Conservation (phyloP, 2,797 vertebrate species). For the Aselliscus stoliczkanus region DNA sequence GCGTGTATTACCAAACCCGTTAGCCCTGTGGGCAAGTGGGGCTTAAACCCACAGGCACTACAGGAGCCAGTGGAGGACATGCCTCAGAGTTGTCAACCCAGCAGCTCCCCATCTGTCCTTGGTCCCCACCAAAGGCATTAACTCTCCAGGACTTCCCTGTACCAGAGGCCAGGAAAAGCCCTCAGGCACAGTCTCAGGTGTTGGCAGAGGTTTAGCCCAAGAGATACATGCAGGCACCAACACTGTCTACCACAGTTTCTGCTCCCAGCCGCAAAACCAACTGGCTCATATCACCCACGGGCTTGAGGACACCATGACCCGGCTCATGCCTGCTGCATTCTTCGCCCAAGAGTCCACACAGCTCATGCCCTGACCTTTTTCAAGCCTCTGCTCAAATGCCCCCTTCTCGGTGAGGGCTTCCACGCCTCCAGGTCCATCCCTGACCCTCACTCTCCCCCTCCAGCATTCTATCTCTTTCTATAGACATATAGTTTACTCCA, state of each 20-base stretch:
- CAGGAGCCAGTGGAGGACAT: background rate
- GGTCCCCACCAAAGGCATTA: background rate
- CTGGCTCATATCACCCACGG: background rate
- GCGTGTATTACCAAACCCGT: background rate
- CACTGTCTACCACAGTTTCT: background rate
- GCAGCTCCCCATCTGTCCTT: background rate
- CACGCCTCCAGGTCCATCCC: background rate
- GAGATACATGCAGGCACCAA: background rate
- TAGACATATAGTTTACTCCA: background rate
- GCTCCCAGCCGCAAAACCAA: background rate
- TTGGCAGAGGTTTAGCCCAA: background rate
- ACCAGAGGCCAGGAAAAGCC: background rate
- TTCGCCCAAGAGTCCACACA: background rate
- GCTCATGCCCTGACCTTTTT: background rate
- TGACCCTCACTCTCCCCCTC: too few relatives aligned
- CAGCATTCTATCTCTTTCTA: background rate
- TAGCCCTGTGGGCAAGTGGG: background rate
- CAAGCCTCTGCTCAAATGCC: background rate
- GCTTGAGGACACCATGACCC: background rate
- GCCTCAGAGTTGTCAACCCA: background rate
- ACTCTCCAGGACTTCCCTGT: background rate
- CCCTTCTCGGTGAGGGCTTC: background rate
- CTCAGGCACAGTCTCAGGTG: background rate
- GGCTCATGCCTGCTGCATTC: too few relatives aligned
- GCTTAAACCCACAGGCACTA: background rate